phyloP scores from a whole-genome alignment of 2,888 invertebrate species.

The Drosophila recens region DNA sequence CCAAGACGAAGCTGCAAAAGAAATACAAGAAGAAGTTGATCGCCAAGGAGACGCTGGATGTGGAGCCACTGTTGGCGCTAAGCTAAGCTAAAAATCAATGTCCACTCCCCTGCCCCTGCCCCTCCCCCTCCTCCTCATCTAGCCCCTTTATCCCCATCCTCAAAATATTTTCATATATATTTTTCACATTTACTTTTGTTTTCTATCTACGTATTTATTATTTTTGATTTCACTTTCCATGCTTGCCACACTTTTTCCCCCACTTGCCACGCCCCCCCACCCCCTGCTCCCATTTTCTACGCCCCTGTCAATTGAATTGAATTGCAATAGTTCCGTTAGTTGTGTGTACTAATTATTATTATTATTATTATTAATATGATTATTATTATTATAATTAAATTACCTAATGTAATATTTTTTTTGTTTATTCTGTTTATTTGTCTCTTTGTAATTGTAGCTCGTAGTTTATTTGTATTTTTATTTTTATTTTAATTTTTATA shows the following conservation, averaged over 20 bases:
- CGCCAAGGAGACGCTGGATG: constrained; percentile 80
- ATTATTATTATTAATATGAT: constrained; percentile 30
- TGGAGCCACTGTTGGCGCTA: constrained; percentile 84
- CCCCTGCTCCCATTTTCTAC: neutral
- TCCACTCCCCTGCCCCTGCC: too few relatives aligned
- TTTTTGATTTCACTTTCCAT: constrained; percentile 17
- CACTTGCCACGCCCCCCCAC: neutral
- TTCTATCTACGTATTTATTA: constrained; percentile 46
- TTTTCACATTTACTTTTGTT: constrained; percentile 15
- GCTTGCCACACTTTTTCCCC: constrained; percentile 10
- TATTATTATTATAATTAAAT: constrained; percentile 40
- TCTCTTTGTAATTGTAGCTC: constrained; percentile 60
- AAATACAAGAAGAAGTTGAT: constrained; percentile 86
- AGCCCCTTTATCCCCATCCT: neutral
- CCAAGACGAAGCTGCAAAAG: constrained; percentile 86
- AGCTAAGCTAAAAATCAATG: constrained; percentile 75
- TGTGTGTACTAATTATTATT: constrained; percentile 57
- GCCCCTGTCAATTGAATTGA: constrained; percentile 6
- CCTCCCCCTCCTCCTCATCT: neutral
- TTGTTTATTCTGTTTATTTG: constrained; percentile 58
- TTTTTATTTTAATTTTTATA: constrained; percentile 37
- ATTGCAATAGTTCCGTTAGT: constrained; percentile 57
- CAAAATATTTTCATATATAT: constrained; percentile 11
- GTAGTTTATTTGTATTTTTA: constrained; percentile 54
- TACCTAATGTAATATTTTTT: constrained; percentile 25